Evolutionary conservation across 2,113 vertebrate genomes (phyloP).

Genomic region (Gyps fulvus): DNA sequence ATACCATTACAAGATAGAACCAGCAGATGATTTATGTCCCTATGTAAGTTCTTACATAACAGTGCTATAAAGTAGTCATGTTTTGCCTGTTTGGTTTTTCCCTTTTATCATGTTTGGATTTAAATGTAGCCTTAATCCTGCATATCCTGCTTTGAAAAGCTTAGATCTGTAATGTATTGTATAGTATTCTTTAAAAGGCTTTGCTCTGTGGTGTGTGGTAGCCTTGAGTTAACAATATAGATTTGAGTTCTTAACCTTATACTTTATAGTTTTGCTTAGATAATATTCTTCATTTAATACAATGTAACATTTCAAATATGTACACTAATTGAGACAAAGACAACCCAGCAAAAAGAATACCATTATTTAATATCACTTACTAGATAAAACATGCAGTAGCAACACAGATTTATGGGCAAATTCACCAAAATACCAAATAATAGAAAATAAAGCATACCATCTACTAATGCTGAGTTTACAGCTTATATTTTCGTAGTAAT

Average conservation of each 20-base stretch:
- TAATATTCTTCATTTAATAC: not conserved
- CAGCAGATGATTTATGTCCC: not conserved
- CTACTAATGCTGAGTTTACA: not conserved
- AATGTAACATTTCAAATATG: not conserved
- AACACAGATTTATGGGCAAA: not conserved
- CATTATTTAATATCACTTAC: not conserved
- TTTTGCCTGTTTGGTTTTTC: not conserved
- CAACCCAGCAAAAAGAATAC: not conserved
- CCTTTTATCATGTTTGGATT: conserved; percentile 26
- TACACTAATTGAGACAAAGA: not conserved
- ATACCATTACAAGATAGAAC: not conserved
- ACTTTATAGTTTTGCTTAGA: not conserved
- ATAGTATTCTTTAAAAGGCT: not conserved
- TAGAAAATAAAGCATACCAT: not conserved
- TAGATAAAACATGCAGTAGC: not conserved
- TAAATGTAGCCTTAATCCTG: conserved; percentile 48
- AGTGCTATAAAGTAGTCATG: not conserved
- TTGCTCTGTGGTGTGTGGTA: not conserved
- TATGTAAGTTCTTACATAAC: conserved; percentile 15
- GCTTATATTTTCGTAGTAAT: not conserved
- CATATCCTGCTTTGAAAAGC: conserved; percentile 39
- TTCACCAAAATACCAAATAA: not conserved
- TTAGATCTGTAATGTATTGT: not conserved
- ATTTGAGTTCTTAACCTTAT: not conserved
- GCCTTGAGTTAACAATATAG: not conserved